Percentiles rank a stretch among this genome's conserved stretches.
Evolutionary conservation across 2,113 vertebrate species (phyloP).

Genomic region (Clarias macrocephalus): DNA sequence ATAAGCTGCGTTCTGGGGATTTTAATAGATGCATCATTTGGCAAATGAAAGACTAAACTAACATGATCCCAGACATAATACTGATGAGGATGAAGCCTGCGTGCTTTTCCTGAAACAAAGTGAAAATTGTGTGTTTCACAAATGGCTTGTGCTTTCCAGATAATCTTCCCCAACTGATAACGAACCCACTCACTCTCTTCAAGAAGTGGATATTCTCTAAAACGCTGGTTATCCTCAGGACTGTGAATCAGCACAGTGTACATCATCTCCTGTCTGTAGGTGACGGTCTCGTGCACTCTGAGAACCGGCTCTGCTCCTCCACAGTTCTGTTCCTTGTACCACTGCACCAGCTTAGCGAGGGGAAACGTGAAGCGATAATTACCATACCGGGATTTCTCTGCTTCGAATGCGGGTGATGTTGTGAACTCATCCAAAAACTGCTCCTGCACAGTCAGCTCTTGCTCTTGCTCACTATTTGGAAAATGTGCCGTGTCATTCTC

Average conservation of each 20-base stretch:
- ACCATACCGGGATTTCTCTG: constrained; percentile 42
- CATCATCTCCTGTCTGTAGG: constrained; percentile 14
- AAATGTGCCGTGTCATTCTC: no score
- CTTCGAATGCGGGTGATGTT: constrained; percentile 40
- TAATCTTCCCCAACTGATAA: constrained; percentile 29
- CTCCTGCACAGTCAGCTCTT: neutral
- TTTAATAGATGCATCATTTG: neutral
- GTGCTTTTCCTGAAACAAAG: neutral
- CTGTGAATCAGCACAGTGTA: no score
- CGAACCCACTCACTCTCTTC: neutral
- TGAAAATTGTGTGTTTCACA: neutral
- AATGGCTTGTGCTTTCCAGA: constrained; percentile 48
- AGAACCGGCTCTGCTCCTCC: constrained; percentile 39
- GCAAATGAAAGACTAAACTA: constrained; percentile 2
- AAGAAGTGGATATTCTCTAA: constrained; percentile 26
- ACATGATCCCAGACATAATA: constrained; percentile 53
- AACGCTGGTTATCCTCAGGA: neutral
- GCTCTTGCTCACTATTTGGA: no score
- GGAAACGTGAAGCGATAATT: constrained; percentile 46
- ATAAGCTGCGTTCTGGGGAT: constrained; percentile 11
- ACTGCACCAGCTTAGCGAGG: constrained; percentile 31
- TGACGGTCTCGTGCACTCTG: constrained; percentile 36
- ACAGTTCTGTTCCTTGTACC: constrained; percentile 48
- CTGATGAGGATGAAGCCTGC: accelerated
- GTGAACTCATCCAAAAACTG: constrained; percentile 40